A percentile compares a stretch with the other conserved stretches of the same genome.
Evolutionary conservation across 2,113 vertebrate species (phyloP).

Genomic region (Esox niger): DNA sequence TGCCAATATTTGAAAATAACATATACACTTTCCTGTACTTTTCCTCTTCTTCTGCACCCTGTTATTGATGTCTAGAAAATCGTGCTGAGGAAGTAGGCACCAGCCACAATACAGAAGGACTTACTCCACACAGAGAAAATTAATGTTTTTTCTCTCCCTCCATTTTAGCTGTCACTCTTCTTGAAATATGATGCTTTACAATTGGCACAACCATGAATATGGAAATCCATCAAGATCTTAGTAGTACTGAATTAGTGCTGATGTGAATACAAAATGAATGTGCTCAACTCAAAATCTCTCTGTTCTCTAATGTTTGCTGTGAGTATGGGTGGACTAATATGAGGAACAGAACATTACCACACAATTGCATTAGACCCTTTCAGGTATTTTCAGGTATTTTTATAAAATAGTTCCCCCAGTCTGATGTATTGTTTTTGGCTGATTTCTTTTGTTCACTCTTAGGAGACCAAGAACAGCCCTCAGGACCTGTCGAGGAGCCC

Average conservation of each 20-base stretch:
- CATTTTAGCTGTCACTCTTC: constrained; percentile 10
- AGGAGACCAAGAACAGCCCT: constrained; percentile 89
- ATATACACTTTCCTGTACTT: not conserved
- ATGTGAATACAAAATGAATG: constrained; percentile 6
- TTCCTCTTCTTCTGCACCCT: constrained; percentile 4
- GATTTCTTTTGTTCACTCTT: constrained; percentile 36
- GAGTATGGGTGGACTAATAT: not conserved
- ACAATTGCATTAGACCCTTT: not conserved
- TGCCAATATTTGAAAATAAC: not conserved
- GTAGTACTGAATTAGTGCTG: constrained; percentile 17
- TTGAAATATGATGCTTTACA: constrained; percentile 31
- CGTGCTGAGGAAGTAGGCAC: not conserved
- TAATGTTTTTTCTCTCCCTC: constrained; percentile 33
- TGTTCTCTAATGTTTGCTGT: not conserved
- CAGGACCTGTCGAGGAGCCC: constrained; percentile 87
- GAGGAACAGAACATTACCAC: not conserved
- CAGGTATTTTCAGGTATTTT: not conserved
- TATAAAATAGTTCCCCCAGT: not conserved
- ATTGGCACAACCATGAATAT: constrained; percentile 36
- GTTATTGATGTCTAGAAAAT: constrained; percentile 19
- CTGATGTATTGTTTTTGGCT: not conserved
- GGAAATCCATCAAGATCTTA: constrained; percentile 21
- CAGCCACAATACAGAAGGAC: constrained; percentile 5
- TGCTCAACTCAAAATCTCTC: not conserved
- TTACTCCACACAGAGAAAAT: constrained; percentile 13